Evolutionary conservation across 92 coral and sea anemone genomes (phyloP), one percentile per base, ranked within the genome.

Genomic region (Virgularia gustaviana): DNA sequence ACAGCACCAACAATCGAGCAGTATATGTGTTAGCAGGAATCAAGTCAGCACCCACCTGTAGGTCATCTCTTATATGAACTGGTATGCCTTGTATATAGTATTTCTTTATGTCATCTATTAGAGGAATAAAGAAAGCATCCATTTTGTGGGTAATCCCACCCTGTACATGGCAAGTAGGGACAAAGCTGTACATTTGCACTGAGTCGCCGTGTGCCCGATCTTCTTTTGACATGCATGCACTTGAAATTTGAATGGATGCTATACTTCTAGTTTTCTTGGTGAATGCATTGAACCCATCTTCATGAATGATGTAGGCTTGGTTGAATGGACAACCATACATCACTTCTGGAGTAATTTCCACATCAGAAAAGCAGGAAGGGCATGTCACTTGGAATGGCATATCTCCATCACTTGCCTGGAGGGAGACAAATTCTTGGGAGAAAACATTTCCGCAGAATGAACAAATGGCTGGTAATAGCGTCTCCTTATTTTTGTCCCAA

Each of bases 201-300:
- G 20, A 15, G 55, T 47, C 55, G 32, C 75, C 75, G 9, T 47
- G 38, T 25, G 15, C 22, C 22, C 55, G 15, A 19, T 47, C 20
- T 15, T 15, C 55, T 25, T 47, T 47, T 15, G 15, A 19, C 15
- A 47, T 25, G 22, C 55, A 47, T 15, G 55, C 55, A 47, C 20
- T 15, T 47, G 55, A 5, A 47, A 47, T 47, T 15, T 47, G 55
- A 47, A 47, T 47, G 6, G 55, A 19, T 15, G 55, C 15, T 5
- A 25, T 4, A 15, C 55, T 25, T 15, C 18, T 19, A 15, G 55
- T 47, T 15, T 47, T n/a, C n/a, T n/a, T n/a, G n/a, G n/a, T n/a
- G n/a, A n/a, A n/a, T n/a, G n/a, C n/a, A n/a, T 70, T 70, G 42
- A 70, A 70, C 32, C 75, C 75, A 49, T 70, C 75, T n/a, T 70